Base-by-base conservation (phyloP, 2,888 invertebrate genomes). In the Drepanosiphum platanoidis region DNA sequence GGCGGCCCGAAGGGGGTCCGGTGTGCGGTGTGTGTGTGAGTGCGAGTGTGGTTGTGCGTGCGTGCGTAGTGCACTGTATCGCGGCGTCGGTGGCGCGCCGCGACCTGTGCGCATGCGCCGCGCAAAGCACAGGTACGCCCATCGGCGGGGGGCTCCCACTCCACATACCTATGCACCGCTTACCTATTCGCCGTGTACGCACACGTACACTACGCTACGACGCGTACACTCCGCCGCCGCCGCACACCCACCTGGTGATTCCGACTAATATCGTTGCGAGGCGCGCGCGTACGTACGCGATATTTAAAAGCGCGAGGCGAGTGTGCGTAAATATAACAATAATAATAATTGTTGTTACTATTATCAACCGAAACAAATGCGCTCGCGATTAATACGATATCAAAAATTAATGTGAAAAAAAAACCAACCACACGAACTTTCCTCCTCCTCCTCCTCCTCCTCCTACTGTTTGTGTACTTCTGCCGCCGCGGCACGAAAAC, bases 211-310 rank as follows among this genome's bases (percentile, higher is more conserved):
- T 36, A 11, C n/a, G 22, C 77, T 58, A 15, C n/a, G 18, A 42
- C n/a, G 18, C 34, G 9, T 18, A 75, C 80, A 39, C 46, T 36
- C 79, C 79, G 32, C 66, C 79, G 39, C 36, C 61, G 9, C 46
- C 83, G 42, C 39, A 32, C 83, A 83, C 74, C 74, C 64, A 74
- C 83, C 83, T 74, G 83, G 83, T 83, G 83, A 83, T 74, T 74
- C 34, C 83, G 42, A n/a, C 22, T 34, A 42, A 82, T 72, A 72
- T 42, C 7, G 8, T 70, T 22, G 64, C 64, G 27, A 61, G 13
- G 7, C 7, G 42, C 11, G 11, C 30, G 22, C 18, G 46, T 15
- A 9, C 34, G 46, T 61, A 22, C 9, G 27, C 11, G 64, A 64
- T 11, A 27, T 9, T 64, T 30, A 30, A 30, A 64, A 1, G 4